These are phyloP conservation scores for Setophaga coronata DNA, from an alignment of 2,113 vertebrate genomes.

Conservation along the genomic window DNA sequence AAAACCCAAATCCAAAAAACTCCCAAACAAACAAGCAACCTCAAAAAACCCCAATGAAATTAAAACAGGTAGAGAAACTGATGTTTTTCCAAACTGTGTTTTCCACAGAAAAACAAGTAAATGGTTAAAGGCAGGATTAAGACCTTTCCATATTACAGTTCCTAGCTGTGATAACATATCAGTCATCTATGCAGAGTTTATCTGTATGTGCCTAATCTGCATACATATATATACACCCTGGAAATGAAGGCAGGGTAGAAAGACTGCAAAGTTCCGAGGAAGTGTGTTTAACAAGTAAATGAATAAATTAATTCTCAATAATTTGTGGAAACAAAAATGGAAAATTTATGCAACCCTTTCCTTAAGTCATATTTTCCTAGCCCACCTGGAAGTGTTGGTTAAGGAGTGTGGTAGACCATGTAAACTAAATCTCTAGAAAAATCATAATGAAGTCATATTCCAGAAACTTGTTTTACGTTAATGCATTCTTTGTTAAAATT, in stretches of 20 bases:
- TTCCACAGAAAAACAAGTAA: slow-evolving; percentile 30
- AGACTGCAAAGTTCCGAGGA: not conserved
- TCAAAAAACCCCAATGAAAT: not conserved
- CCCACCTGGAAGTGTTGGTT: not conserved
- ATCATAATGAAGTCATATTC: not conserved
- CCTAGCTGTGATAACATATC: slow-evolving; percentile 36
- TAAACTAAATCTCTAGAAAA: not conserved
- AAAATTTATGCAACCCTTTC: not conserved
- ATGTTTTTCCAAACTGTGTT: slow-evolving; percentile 16
- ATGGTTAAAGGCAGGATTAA: slow-evolving; percentile 39
- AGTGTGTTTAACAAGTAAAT: not conserved
- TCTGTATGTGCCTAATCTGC: not conserved
- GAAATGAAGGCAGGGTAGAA: not conserved
- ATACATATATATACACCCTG: not conserved
- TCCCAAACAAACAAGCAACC: too few relatives aligned
- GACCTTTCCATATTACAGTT: not conserved
- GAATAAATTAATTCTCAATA: not conserved
- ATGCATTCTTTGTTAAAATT: not conserved
- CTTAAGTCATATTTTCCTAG: not conserved
- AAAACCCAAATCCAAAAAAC: not conserved
- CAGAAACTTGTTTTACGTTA: not conserved
- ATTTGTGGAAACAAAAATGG: not conserved
- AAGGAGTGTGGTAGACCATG: not conserved
- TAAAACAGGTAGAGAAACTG: slow-evolving; percentile 36
- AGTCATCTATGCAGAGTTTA: not conserved